These are phyloP conservation scores for Acanthis flammea DNA, from an alignment of 2,797 vertebrate species.

Conservation along the genomic window DNA sequence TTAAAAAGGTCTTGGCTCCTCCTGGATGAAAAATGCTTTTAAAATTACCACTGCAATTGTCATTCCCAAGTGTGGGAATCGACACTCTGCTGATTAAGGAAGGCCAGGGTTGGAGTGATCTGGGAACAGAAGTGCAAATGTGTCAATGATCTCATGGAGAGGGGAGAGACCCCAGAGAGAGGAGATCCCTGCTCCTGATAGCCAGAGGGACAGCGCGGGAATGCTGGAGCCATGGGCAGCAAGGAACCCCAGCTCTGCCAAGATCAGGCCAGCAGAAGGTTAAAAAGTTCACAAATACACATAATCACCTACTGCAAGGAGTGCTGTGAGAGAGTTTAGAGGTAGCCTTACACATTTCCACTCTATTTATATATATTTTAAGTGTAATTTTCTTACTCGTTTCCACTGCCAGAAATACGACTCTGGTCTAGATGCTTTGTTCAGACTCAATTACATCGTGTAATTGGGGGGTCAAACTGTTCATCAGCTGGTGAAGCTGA, in stretches of 20 bases:
- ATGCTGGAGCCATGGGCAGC: accelerated
- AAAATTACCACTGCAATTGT: background rate
- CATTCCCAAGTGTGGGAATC: constrained; percentile 3
- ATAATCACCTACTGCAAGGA: background rate
- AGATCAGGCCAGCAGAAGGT: background rate
- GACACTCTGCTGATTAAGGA: constrained; percentile 4
- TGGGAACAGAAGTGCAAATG: constrained; percentile 23
- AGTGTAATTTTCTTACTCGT: background rate
- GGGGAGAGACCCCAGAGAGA: background rate
- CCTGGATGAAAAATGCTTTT: background rate
- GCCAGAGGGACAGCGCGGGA: background rate
- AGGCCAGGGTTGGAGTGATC: background rate
- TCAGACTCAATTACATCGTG: background rate
- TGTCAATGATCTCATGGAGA: constrained; percentile 31
- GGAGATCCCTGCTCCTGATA: background rate
- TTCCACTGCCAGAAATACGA: background rate
- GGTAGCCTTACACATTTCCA: background rate
- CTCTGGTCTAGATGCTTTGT: background rate
- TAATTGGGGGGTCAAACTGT: background rate
- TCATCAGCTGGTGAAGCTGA: background rate
- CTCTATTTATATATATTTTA: background rate
- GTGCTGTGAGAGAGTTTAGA: background rate
- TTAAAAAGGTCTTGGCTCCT: constrained; percentile 23
- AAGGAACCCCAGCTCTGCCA: background rate
- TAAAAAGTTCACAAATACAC: background rate